phyloP scores from a whole-genome alignment of 2,888 invertebrate genomes.

The Hermaeophaga mercurialis region DNA sequence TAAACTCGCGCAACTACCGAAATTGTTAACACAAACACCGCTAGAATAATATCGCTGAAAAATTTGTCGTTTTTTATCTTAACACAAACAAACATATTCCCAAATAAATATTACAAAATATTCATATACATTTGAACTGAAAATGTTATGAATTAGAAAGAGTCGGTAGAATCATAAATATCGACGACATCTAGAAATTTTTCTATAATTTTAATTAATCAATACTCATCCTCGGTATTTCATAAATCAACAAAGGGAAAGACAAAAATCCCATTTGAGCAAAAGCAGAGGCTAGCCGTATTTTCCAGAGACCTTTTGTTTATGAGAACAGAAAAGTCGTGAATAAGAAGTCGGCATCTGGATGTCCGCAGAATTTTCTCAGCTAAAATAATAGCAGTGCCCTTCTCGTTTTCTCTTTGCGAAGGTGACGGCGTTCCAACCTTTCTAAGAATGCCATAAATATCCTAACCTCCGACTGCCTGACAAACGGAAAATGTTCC shows the following conservation, averaged over 20 bases:
- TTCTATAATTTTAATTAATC: slow-evolving; percentile 29
- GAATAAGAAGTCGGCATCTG: slow-evolving; percentile 47
- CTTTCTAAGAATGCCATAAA: slow-evolving; percentile 50
- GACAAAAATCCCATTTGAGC: slow-evolving; percentile 20
- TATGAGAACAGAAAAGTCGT: slow-evolving; percentile 35
- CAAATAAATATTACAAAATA: no score
- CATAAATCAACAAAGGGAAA: slow-evolving; percentile 33
- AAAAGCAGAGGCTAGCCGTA: slow-evolving; percentile 19
- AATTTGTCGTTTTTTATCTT: no score
- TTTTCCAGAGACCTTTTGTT: slow-evolving; percentile 34
- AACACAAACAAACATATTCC: no score
- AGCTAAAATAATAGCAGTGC: slow-evolving; percentile 51
- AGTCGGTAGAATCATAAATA: slow-evolving; percentile 8
- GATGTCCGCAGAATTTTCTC: slow-evolving; percentile 50
- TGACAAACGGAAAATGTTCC: slow-evolving; percentile 46
- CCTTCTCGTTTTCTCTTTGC: slow-evolving; percentile 45
- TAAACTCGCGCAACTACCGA: no score
- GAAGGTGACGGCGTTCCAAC: slow-evolving; percentile 48
- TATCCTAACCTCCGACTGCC: slow-evolving; percentile 46
- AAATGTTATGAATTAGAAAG: no score
- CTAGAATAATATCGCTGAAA: no score
- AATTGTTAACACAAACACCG: no score
- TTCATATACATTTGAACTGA: no score
- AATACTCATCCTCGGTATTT: slow-evolving; percentile 25
- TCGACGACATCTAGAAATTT: slow-evolving; percentile 12